Evolutionary conservation across 2,113 vertebrate species (phyloP).

Genomic region (Chloropsis cyanopogon): DNA sequence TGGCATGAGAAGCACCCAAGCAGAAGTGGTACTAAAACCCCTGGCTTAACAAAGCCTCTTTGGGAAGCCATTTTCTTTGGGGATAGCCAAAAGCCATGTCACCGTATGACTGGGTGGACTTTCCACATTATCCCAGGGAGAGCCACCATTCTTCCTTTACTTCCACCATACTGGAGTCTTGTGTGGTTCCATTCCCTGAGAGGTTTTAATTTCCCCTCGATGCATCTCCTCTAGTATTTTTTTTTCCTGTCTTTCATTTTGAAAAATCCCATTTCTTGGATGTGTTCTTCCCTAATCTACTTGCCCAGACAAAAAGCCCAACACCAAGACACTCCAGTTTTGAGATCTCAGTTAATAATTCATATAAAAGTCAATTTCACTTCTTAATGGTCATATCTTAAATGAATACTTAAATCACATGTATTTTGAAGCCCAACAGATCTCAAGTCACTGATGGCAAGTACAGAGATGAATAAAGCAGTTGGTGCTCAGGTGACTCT

Average conservation of each 20-base stretch:
- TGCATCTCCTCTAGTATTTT: background rate
- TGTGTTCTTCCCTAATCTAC: background rate
- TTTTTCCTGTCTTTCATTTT: background rate
- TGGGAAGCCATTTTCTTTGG: background rate
- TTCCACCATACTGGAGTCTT: fast-evolving
- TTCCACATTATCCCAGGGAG: background rate
- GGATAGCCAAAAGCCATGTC: background rate
- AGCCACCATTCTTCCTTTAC: background rate
- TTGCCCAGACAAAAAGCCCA: background rate
- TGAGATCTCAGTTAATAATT: background rate
- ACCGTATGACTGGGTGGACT: background rate
- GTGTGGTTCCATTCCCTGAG: background rate
- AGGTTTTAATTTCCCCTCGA: background rate
- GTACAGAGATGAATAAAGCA: background rate
- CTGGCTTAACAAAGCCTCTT: background rate
- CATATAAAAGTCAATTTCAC: background rate
- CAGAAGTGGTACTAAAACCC: background rate
- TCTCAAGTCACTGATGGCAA: background rate
- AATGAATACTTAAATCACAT: background rate
- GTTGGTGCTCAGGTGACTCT: background rate
- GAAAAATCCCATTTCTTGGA: background rate
- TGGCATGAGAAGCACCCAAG: background rate
- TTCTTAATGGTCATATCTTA: background rate
- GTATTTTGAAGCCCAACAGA: background rate
- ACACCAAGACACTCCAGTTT: background rate